Evolutionary conservation across 2,113 vertebrate species (phyloP), one percentile per base, ranked within the genome.

Genomic region (Agapornis roseicollis): DNA sequence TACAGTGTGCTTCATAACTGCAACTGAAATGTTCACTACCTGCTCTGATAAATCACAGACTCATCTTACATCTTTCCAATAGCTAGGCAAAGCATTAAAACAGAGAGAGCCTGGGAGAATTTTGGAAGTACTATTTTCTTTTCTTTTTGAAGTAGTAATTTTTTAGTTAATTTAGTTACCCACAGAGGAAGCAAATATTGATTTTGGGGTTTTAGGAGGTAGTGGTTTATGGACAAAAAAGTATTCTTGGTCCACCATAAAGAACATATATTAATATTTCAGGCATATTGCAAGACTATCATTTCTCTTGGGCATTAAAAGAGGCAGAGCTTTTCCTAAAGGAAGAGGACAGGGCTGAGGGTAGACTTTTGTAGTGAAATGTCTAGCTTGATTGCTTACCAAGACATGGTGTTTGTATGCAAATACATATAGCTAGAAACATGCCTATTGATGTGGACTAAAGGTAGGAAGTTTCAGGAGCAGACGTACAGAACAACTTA

Each of bases 141-240:
- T 74, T 56, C 11, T 41, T 46, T 65, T 83, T 66, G 3, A 83
- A 70, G 11, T 56, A 28, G 8, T 44, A 52, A 6, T 14, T 72
- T 71, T 80, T 84, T 47, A 61, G 55, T 69, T 88, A 35, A 10
- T 86, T 80, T 65, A 29, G 7, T 90, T 80, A 50, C 19, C 14
- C 8, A 29, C 4, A 44, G 19, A 86, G 28, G 47, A 66, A 84
- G 23, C 2, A 78, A 86, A 66, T 17, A 86, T 70, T 93, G 37
- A 27, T 1, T 81, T 63, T 41, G 23, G 4, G 20, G 3, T 3
- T 4, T 15, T 29, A 1, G 1, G 56, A 35, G 5, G 8, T 58
- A 31, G 15, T 7, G 11, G 5, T 4, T 35, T n/a, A 50, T 56
- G 16, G 31, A 4, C 1, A 11, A 44, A 44, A 72, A 72, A 82